These are phyloP conservation scores for Marmota flaviventris DNA, from an alignment of 2,113 vertebrate genomes.

Conservation along the genomic window DNA sequence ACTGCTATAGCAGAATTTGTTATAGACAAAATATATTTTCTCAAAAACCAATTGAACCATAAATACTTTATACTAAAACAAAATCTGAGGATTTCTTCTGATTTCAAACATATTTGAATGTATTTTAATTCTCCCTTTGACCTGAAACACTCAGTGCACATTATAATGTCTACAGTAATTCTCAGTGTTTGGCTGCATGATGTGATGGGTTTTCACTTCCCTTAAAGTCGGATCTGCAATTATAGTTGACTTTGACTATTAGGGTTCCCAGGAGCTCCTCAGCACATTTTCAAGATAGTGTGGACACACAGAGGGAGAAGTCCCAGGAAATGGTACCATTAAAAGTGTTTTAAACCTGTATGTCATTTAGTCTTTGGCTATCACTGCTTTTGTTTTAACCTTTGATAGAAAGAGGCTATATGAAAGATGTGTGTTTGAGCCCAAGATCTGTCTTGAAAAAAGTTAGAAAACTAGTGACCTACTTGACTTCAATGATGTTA, in stretches of 20 bases:
- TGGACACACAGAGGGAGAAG: neutral
- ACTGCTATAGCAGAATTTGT: neutral
- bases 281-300: neutral
- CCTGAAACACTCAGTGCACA: neutral
- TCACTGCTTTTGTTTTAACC: neutral
- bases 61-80: neutral
- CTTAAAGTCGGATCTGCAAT: neutral
- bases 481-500: neutral
- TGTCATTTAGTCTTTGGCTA: neutral
- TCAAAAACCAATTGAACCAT: neutral
- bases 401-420: neutral
- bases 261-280: neutral
- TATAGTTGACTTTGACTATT: neutral
- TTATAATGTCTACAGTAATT: neutral
- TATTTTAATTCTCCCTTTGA: neutral
- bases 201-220: rapidly evolving
- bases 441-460: neutral
- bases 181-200: neutral
- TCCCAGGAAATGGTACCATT: too few relatives aligned
- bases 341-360: neutral
- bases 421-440: neutral
- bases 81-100: neutral
- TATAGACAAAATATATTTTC: neutral
- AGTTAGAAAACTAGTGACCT: neutral
- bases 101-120: neutral